These are phyloP conservation scores for Cerastis leucographa DNA, from an alignment of 2,888 invertebrate species.

Conservation along the genomic window DNA sequence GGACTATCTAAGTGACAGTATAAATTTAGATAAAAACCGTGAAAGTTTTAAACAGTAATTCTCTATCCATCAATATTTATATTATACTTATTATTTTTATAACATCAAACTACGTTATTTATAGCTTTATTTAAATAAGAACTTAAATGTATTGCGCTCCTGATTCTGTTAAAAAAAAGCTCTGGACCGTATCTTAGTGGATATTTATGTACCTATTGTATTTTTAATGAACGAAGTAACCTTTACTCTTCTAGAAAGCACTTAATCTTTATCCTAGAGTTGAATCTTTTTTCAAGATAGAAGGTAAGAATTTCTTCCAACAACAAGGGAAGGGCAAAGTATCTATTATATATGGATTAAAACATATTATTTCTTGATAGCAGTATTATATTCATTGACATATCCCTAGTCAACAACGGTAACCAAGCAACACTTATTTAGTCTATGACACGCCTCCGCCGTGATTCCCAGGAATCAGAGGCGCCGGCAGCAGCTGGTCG, in stretches of 20 bases:
- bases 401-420: no score
- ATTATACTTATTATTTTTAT: neutral
- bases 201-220: constrained; percentile 2
- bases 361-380: no score
- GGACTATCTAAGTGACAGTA: no score
- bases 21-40: no score
- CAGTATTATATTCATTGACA: no score
- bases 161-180: neutral
- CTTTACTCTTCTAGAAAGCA: neutral
- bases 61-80: neutral
- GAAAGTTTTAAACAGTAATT: no score
- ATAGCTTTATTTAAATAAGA: neutral
- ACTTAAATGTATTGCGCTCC: neutral
- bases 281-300: neutral
- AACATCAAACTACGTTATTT: neutral
- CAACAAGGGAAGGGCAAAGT: no score
- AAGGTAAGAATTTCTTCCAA: neutral
- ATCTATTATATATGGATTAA: no score
- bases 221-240: neutral
- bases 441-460: no score
- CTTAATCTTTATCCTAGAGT: neutral
- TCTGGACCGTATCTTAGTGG: neutral
- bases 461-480: no score
- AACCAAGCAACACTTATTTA: no score
- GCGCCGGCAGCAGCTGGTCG: no score